Evolutionary conservation across 2,888 invertebrate genomes (phyloP).

Genomic region (Oscheius myriophilus): DNA sequence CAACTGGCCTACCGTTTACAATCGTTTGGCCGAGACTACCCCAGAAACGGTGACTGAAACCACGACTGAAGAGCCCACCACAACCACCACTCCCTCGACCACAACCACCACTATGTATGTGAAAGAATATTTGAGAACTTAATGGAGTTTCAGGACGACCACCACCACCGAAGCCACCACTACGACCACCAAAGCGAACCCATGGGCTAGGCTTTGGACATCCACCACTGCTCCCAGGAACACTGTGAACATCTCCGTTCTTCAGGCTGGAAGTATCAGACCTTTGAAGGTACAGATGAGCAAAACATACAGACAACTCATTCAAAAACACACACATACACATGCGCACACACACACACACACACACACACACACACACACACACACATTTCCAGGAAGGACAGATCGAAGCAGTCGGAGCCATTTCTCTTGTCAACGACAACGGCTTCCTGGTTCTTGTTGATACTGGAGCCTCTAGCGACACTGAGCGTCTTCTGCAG

Average conservation of each 20-base stretch:
- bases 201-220: constrained; percentile 65
- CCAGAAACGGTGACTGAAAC: constrained; percentile 34
- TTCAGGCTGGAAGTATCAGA: constrained; percentile 63
- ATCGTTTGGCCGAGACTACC: constrained; percentile 45
- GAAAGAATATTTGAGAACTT: not conserved
- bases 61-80: constrained; percentile 32
- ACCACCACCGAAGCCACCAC: constrained; percentile 36
- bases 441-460: constrained; percentile 63
- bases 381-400: constrained; percentile 48
- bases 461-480: constrained; percentile 64
- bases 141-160: constrained; percentile 30
- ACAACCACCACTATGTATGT: constrained; percentile 30
- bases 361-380: not conserved
- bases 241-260: constrained; percentile 63
- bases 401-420: constrained; percentile 63
- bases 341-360: not conserved
- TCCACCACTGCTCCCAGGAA: constrained; percentile 56
- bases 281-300: constrained; percentile 49
- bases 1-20: constrained; percentile 55
- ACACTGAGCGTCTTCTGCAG: constrained; percentile 64
- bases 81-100: constrained; percentile 37
- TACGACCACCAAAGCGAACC: constrained; percentile 41
- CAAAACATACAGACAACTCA: not conserved
- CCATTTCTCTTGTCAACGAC: constrained; percentile 66
- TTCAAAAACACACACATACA: not conserved